Base-by-base conservation (phyloP, 2,888 invertebrate species). In the Chymomyza fuscimana region DNA sequence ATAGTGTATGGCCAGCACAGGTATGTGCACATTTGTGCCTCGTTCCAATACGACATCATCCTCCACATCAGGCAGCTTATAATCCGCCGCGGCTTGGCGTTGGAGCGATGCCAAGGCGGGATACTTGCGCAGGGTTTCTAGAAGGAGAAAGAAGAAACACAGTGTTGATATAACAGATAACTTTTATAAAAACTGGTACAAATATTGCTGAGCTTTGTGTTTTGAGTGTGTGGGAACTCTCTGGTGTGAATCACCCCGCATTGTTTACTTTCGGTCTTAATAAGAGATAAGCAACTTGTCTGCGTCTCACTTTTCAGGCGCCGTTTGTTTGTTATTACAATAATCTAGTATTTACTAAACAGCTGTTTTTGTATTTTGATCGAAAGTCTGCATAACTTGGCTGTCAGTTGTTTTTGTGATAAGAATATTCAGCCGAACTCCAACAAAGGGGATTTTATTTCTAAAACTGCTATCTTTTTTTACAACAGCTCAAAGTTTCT, bases 91-190 rank as follows among this genome's bases (percentile, higher is more conserved):
- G 46, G 92, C 88, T 3, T 82, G 54, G 51, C 92, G 90, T 1
- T 89, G 90, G 0, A 93, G 70, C 1, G 87, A 74, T 0, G 89
- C 78, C 1, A 92, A 72, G 0, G 92, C 91, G 9, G 93, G 92
- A 78, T 93, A 92, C 63, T 92, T 88, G 12, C 93, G 89, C 4
- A 93, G 81, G 0, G 92, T 90, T 82, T 93, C 93, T 92, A 82
- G 6, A 79, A 82, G 6, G 15, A 82, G 6, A 79, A 82, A 7
- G 10, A 29, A 1, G 5, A 79, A 82, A 6, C 15, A 29, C 1
- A 36, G 15, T 36, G 36, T 36, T 36, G 9, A 36, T 36, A 36
- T 36, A 5, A 7, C 7, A 46, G 12, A 46, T 46, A 46, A 10
- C 6, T 0, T 12, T 12, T 46, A 46, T 46, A 46, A 46, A 3